Conservation (phyloP, 2,113 vertebrate species). For the Meriones unguiculatus region DNA sequence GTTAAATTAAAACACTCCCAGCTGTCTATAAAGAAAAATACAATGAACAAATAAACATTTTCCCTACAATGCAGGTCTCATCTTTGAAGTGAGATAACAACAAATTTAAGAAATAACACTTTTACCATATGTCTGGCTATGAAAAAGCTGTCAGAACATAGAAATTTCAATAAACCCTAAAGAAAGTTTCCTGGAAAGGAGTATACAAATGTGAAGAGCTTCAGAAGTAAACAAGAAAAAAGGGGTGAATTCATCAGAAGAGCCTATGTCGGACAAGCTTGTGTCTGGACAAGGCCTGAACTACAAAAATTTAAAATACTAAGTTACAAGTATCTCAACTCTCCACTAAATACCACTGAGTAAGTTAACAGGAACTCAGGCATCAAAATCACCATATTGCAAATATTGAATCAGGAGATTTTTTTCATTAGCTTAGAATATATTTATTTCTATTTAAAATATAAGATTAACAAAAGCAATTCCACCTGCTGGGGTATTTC, state of each 20-base stretch:
- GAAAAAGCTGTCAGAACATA: neutral
- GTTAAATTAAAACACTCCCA: neutral
- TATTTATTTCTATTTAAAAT: constrained; percentile 70
- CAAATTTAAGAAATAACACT: neutral
- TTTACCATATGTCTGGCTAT: neutral
- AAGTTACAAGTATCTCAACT: neutral
- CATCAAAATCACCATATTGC: neutral
- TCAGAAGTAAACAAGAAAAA: neutral
- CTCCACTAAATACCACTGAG: neutral
- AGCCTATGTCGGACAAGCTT: neutral
- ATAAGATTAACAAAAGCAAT: constrained; percentile 60
- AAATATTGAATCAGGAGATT: constrained; percentile 42
- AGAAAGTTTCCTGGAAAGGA: neutral
- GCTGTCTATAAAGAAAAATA: neutral
- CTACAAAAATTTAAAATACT: neutral
- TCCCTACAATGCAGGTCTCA: neutral
- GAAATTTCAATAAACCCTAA: neutral
- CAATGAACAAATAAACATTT: too few species aligned
- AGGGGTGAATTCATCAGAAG: neutral
- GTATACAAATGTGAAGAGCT: neutral
- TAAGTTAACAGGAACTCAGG: neutral
- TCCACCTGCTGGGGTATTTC: neutral
- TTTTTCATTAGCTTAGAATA: constrained; percentile 39
- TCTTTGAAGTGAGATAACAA: constrained; percentile 26
- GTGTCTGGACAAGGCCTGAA: neutral